Conservation (phyloP, 2,113 vertebrate species). For the Cepphus grylle region DNA sequence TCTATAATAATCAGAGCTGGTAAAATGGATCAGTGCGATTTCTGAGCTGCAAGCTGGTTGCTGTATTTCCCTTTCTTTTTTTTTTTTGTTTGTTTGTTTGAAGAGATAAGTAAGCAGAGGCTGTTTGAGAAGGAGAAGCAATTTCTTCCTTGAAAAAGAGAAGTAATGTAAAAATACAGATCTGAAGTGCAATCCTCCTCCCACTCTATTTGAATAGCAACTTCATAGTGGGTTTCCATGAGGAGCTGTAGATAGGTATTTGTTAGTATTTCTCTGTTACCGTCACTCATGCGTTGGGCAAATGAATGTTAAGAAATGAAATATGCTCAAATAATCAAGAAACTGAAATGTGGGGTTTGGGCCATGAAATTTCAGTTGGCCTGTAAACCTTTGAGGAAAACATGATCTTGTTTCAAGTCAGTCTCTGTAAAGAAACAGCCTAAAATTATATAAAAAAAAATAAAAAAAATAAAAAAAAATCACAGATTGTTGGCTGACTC, state of each 20-base stretch:
- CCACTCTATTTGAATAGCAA: neutral
- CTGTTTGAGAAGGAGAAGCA: neutral
- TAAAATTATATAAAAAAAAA: neutral
- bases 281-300: rapidly evolving
- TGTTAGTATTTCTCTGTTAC: neutral
- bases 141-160: neutral
- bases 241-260: neutral
- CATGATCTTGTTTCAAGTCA: neutral
- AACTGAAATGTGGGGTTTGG: neutral
- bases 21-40: neutral
- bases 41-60: neutral
- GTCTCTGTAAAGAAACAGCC: neutral
- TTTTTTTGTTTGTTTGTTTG: neutral
- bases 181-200: neutral
- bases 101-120: neutral
- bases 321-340: neutral
- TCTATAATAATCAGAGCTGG: neutral
- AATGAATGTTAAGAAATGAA: neutral
- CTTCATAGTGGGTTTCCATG: neutral
- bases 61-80: neutral
- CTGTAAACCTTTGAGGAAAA: neutral
- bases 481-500: neutral
- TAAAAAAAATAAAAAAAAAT: neutral
- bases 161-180: neutral
- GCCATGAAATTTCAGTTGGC: neutral